These are phyloP conservation scores for Dolichopus griseipennis DNA, from an alignment of 2,888 invertebrate genomes.

Conservation along the genomic window DNA sequence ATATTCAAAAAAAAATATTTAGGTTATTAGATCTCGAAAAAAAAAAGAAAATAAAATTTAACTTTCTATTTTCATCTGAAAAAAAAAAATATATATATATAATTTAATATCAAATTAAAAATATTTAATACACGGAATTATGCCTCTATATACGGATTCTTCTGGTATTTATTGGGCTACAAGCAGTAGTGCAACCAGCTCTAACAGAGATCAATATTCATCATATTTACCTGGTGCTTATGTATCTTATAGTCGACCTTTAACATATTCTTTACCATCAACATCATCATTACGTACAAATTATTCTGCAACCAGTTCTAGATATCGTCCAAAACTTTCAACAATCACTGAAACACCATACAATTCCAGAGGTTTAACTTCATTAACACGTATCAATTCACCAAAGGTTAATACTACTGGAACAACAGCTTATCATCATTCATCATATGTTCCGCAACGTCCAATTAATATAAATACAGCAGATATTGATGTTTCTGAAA, in stretches of 20 bases:
- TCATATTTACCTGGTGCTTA: conserved; percentile 43
- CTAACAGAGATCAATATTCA: conserved; percentile 45
- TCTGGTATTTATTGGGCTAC: conserved; percentile 23
- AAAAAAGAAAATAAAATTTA: too few species aligned
- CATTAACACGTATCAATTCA: conserved; percentile 46
- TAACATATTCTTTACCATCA: conserved; percentile 44
- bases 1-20: too few species aligned
- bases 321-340: conserved; percentile 64
- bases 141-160: conserved; percentile 63
- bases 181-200: conserved; percentile 41
- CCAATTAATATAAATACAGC: conserved; percentile 74
- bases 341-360: conserved; percentile 58
- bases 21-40: too few species aligned
- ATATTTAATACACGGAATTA: conserved; percentile 28
- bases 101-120: too few species aligned
- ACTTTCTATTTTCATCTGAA: too few species aligned
- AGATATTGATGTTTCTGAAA: conserved; percentile 71
- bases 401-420: conserved; percentile 46
- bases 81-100: too few species aligned
- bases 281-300: conserved; percentile 32
- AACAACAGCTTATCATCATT: conserved; percentile 32
- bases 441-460: conserved; percentile 46
- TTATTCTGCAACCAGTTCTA: conserved; percentile 37
- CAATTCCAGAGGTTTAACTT: conserved; percentile 32
- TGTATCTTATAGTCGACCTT: conserved; percentile 43